phyloP scores from a whole-genome alignment of 2,113 vertebrate species.

The Mustela lutreola region DNA sequence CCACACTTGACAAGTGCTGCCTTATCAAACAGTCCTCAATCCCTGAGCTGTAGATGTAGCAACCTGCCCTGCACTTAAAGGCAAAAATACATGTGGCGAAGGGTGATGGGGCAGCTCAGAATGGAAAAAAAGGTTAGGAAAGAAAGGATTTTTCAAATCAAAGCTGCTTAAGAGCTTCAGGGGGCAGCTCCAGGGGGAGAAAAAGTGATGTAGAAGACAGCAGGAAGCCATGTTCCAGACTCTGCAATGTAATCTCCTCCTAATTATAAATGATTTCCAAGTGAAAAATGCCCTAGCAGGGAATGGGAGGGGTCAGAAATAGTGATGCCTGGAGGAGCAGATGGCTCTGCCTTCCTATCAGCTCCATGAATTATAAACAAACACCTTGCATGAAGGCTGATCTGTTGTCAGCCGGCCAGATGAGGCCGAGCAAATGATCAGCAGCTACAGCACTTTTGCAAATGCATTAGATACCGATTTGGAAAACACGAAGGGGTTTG shows the following conservation, averaged over 20 bases:
- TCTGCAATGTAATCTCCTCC: slow-evolving; percentile 70
- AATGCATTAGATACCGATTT: slow-evolving; percentile 51
- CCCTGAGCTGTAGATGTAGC: not conserved
- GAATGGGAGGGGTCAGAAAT: slow-evolving; percentile 79
- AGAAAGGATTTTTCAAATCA: slow-evolving; percentile 65
- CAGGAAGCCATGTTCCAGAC: slow-evolving; percentile 74
- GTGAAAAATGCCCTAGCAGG: slow-evolving; percentile 78
- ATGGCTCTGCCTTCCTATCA: slow-evolving; percentile 83
- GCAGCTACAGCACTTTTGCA: slow-evolving; percentile 71
- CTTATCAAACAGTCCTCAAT: not conserved
- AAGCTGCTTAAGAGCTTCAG: slow-evolving; percentile 65
- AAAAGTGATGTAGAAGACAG: slow-evolving; percentile 42
- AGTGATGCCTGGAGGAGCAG: slow-evolving; percentile 80
- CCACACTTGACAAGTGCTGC: not conserved
- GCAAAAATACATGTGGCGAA: not conserved
- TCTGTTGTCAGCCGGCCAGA: slow-evolving; percentile 71
- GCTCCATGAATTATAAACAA: slow-evolving; percentile 84
- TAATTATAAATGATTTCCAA: slow-evolving; percentile 82
- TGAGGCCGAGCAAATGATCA: slow-evolving; percentile 49
- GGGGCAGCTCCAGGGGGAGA: slow-evolving; percentile 50
- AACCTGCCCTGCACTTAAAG: slow-evolving; percentile 4
- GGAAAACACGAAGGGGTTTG: slow-evolving; percentile 69
- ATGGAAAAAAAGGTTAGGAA: slow-evolving; percentile 47
- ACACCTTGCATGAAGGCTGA: slow-evolving; percentile 75
- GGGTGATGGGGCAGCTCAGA: not conserved